Base-by-base conservation (phyloP, 2,888 invertebrate genomes). In the Emmelina monodactyla region DNA sequence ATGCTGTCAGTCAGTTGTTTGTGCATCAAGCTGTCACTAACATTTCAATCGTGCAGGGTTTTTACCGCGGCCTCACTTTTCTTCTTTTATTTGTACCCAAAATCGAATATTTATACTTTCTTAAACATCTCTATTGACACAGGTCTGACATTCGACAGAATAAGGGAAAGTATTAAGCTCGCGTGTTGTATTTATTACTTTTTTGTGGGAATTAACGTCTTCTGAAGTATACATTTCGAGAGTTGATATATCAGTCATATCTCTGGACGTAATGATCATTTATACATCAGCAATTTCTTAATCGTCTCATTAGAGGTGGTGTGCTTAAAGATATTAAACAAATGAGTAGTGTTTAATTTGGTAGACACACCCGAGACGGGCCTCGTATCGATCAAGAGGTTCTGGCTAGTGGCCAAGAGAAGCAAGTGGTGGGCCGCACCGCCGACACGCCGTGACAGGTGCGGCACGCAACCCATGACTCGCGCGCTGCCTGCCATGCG, bases 111-210 rank as follows among this genome's bases (percentile, higher is more conserved):
- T 73, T 72, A 78, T 76, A 61, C 53, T 47, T 56, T 60, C 59
- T 67, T 68, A 64, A 76, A 78, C 75, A 73, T 78, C 68, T 78
- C 65, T 75, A 79, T 71, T 67, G 76, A 76, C 78, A 60, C 72
- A 62, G 55, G 60, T 45, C 50, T 69, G 79, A 73, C 73, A 63
- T 60, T 53, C 62, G 42, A 46, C 55, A 49, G 57, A 62, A 62
- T 62, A 62, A 62, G 57, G 58, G 59, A 65, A 58, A 61, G 53
- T 49, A 55, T 62, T 49, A 46, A 46, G 43, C 49, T 57, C 57
- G 51, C 45, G 47, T 49, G 46, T 51, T 54, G 61, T 58, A 62
- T 67, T 56, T 50, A 60, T 61, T 58, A 55, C 43, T 43, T 37
- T 43, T 47, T 50, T 53, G 49, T 50, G 41, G n/a, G n/a, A n/a